Conservation (phyloP, 1,140 invertebrate species). For the Caenorhabditis brenneri region DNA sequence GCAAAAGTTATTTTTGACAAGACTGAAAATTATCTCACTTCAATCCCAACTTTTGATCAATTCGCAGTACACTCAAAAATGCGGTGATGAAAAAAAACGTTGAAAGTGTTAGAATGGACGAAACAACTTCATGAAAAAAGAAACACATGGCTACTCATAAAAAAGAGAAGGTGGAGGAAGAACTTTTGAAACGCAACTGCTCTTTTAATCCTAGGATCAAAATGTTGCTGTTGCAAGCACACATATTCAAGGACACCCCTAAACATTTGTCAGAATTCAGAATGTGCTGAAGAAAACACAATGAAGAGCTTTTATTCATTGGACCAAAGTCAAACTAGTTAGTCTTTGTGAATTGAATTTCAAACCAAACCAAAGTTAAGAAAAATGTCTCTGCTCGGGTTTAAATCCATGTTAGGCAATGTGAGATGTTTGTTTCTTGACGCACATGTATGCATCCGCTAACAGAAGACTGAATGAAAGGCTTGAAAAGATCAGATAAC, state of each 20-base stretch:
- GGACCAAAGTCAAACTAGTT: neutral
- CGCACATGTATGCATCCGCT: conserved; percentile 31
- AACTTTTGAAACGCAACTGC: conserved; percentile 12
- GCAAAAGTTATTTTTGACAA: too few relatives aligned
- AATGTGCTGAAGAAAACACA: neutral
- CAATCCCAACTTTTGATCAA: too few relatives aligned
- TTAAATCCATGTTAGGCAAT: conserved; percentile 14
- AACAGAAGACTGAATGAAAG: conserved; percentile 35
- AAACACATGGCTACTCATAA: neutral
- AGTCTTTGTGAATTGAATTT: too few relatives aligned
- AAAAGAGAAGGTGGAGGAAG: neutral
- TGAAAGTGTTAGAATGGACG: neutral
- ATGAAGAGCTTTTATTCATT: neutral
- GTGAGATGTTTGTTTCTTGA: conserved; percentile 39
- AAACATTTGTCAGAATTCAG: neutral
- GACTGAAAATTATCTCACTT: too few relatives aligned
- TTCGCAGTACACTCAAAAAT: too few relatives aligned
- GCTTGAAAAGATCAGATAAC: conserved; percentile 32
- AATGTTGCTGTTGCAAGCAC: neutral
- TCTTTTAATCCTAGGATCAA: conserved; percentile 18
- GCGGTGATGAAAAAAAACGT: too few relatives aligned
- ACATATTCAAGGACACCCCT: neutral
- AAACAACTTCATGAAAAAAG: neutral
- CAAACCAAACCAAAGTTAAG: conserved; percentile 1
- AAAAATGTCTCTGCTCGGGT: neutral